Evolutionary conservation across 2,888 invertebrate species (phyloP), one percentile per base, ranked within the genome.

Genomic region (Drosophila formosana): DNA sequence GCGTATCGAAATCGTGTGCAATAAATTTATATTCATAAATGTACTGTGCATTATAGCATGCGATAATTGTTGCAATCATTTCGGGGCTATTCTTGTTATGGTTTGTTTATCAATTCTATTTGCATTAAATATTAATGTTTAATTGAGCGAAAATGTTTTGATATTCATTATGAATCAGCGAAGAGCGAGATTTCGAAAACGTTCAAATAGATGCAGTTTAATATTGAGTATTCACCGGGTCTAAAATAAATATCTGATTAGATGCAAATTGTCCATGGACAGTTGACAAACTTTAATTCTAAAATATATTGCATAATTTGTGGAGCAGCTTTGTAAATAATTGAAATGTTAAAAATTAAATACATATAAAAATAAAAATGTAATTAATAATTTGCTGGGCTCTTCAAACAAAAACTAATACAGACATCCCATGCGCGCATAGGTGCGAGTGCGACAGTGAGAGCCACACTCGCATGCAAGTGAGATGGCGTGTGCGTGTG

Each of bases 401-500:
- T 80, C 80, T 88, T 86, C 80, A 78, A 78, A 89, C 83, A 90
- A 86, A 89, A 80, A 83, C 80, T 79, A 88, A 86, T 78, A 81
- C 82, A 82, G 75, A 69, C 75, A 60, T 50, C 58, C 73, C 75
- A 67, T 76, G 74, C 71, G 78, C 69, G 71, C 67, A 72, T 72
- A 58, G 75, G 90, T 82, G 89, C 64, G 75, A 90, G 90, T 82
- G 89, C 64, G 75, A 90, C 72, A 66, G 73, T 68, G 76, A 78
- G 71, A 70, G 74, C 46, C 60, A 49, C 66, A 72, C 64, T 74
- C 70, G 65, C 66, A 67, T 75, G 75, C 68, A 75, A 88, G 83
- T 78, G 76, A 84, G 89, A 78, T 63, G 64, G 82, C 83, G 70
- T 58, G 58, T 64, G 64, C 63, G 72, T 78, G 73, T 61, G 63